Conservation (phyloP, 2,797 vertebrate species). For the Cirrhinus mrigala region DNA sequence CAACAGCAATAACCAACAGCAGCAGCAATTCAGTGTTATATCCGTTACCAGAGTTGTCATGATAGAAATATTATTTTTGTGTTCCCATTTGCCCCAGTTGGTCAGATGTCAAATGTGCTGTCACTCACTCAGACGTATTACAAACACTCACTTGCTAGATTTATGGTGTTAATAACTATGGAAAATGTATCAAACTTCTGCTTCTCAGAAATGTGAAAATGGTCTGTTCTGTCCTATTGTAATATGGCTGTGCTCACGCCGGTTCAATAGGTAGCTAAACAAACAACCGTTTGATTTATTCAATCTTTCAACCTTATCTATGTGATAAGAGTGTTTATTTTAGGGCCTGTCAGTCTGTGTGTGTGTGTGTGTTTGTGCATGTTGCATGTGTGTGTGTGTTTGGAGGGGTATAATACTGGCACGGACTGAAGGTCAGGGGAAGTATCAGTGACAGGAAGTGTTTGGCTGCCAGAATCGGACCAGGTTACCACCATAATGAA, state of each 20-base stretch:
- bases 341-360: slow-evolving; percentile 40
- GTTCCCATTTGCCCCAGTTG: background rate
- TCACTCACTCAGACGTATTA: background rate
- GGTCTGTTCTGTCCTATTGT: background rate
- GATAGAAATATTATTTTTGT: too few relatives aligned
- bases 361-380: slow-evolving; percentile 1
- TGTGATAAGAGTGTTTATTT: slow-evolving; percentile 56
- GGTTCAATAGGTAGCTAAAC: slow-evolving; percentile 7
- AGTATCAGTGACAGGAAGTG: slow-evolving; percentile 91
- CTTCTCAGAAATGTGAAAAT: background rate
- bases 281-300: slow-evolving; percentile 32
- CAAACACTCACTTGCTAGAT: background rate
- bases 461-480: slow-evolving; percentile 78
- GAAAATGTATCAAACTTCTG: background rate
- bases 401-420: slow-evolving; percentile 71
- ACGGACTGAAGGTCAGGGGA: slow-evolving; percentile 85
- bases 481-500: slow-evolving; percentile 83
- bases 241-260: background rate
- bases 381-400: slow-evolving; percentile 18
- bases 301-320: slow-evolving; percentile 22
- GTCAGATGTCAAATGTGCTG: too few relatives aligned
- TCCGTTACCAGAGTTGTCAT: too few relatives aligned
- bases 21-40: too few relatives aligned
- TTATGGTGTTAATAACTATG: background rate
- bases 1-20: too few relatives aligned